Conservation (phyloP, 2,797 vertebrate genomes). For the Xenopus petersii region DNA sequence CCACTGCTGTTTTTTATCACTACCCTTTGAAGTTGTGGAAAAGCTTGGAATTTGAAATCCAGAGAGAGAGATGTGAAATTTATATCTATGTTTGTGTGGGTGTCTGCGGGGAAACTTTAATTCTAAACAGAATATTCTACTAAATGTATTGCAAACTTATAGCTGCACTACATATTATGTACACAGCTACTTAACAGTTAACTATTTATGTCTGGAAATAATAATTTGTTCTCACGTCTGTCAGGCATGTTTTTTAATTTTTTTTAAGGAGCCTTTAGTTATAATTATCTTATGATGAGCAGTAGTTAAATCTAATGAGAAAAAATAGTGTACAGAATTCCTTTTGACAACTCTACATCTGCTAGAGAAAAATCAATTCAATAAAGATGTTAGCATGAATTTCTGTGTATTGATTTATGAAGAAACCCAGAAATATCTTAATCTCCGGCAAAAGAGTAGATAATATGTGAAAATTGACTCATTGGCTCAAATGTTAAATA, state of each 20-base stretch:
- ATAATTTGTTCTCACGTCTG: slow-evolving; percentile 12
- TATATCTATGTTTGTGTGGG: too few relatives aligned
- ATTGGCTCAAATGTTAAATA: slow-evolving; percentile 23
- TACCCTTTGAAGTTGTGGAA: too few relatives aligned
- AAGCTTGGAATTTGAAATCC: too few relatives aligned
- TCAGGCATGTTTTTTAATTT: neutral
- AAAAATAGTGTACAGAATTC: slow-evolving; percentile 24
- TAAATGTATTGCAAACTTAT: too few relatives aligned
- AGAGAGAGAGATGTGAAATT: too few relatives aligned
- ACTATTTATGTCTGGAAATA: neutral
- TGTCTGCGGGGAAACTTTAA: too few relatives aligned
- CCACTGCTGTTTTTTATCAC: too few relatives aligned
- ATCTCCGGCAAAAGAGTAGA: slow-evolving; percentile 40
- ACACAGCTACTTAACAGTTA: too few relatives aligned
- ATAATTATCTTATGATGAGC: slow-evolving; percentile 19
- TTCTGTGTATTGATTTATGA: slow-evolving; percentile 46
- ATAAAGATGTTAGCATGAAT: slow-evolving; percentile 45
- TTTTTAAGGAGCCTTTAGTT: neutral
- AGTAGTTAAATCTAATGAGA: slow-evolving; percentile 5
- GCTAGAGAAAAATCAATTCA: slow-evolving; percentile 34
- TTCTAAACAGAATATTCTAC: too few relatives aligned
- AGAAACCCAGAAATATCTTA: slow-evolving; percentile 39
- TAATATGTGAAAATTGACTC: slow-evolving; percentile 44
- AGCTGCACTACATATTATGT: too few relatives aligned
- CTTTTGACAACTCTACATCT: slow-evolving; percentile 22